Conservation (phyloP, 1,140 invertebrate species). For the Drosophila suzukii region DNA sequence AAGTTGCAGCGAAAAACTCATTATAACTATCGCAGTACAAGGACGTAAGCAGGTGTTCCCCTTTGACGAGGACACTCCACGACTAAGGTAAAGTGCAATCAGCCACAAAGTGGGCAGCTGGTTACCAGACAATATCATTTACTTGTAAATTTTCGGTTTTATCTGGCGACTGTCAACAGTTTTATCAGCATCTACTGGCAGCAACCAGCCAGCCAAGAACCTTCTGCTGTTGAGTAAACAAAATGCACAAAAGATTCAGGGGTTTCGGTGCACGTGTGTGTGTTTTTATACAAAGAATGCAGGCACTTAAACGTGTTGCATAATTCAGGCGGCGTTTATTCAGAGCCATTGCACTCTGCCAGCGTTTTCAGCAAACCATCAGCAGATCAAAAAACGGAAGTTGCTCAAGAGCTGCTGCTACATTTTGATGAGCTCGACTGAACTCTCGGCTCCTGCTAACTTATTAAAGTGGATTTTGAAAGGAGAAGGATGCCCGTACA, state of each 20-base stretch:
- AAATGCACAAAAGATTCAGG: slow-evolving; percentile 41
- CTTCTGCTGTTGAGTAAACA: slow-evolving; percentile 38
- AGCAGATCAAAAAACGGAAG: slow-evolving; percentile 68
- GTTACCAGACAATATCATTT: slow-evolving; percentile 54
- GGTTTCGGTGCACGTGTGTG: not conserved
- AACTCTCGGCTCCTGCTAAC: slow-evolving; percentile 50
- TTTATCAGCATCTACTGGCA: slow-evolving; percentile 48
- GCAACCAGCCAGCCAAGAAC: slow-evolving; percentile 10
- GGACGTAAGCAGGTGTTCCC: slow-evolving; percentile 15
- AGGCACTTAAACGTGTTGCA: slow-evolving; percentile 77
- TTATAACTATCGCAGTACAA: slow-evolving; percentile 9
- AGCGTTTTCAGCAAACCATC: slow-evolving; percentile 39
- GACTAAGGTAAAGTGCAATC: slow-evolving; percentile 25
- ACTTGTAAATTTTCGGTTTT: slow-evolving; percentile 55
- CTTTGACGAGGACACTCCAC: slow-evolving; percentile 12
- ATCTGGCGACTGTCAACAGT: slow-evolving; percentile 59
- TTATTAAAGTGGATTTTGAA: slow-evolving; percentile 59
- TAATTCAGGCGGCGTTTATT: slow-evolving; percentile 73
- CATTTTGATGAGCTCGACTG: slow-evolving; percentile 48
- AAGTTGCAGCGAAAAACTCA: slow-evolving; percentile 37
- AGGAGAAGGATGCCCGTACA: slow-evolving; percentile 14
- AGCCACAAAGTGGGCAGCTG: slow-evolving; percentile 54
- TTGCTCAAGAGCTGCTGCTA: slow-evolving; percentile 45
- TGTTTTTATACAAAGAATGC: slow-evolving; percentile 47
- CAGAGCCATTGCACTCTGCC: slow-evolving; percentile 61